Conservation (phyloP, 2,888 invertebrate species). For the Oasisia sp. region DNA sequence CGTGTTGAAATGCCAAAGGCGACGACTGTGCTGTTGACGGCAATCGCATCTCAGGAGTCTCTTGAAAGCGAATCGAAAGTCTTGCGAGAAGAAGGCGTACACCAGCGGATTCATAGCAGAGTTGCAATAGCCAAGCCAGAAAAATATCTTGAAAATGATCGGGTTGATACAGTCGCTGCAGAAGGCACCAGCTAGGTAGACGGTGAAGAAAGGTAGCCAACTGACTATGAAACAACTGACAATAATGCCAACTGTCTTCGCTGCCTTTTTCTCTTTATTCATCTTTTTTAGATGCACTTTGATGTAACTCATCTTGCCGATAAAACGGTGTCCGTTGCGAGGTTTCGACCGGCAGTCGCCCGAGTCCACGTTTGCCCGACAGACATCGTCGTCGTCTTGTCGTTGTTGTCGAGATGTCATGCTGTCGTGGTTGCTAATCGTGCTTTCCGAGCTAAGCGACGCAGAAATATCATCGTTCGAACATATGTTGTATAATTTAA, state of each 20-base stretch:
- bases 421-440: background rate
- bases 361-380: background rate
- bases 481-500: background rate
- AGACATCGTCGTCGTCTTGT: background rate
- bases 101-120: constrained; percentile 95
- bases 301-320: constrained; percentile 73
- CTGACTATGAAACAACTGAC: constrained; percentile 96
- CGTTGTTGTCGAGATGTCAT: background rate
- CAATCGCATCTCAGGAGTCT: constrained; percentile 13
- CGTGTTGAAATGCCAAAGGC: background rate
- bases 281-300: constrained; percentile 87
- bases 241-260: constrained; percentile 95
- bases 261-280: constrained; percentile 92
- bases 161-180: constrained; percentile 77
- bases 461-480: background rate
- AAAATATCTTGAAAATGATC: constrained; percentile 87
- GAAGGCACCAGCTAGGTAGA: constrained; percentile 90
- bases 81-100: constrained; percentile 86
- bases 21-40: background rate
- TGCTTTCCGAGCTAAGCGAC: background rate
- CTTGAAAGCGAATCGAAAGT: constrained; percentile 25
- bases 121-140: constrained; percentile 98
- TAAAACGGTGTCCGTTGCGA: constrained; percentile 8
- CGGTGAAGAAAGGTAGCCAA: constrained; percentile 97
- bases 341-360: background rate